Base-by-base conservation (phyloP, 2,888 invertebrate species). In the Biston betularia region DNA sequence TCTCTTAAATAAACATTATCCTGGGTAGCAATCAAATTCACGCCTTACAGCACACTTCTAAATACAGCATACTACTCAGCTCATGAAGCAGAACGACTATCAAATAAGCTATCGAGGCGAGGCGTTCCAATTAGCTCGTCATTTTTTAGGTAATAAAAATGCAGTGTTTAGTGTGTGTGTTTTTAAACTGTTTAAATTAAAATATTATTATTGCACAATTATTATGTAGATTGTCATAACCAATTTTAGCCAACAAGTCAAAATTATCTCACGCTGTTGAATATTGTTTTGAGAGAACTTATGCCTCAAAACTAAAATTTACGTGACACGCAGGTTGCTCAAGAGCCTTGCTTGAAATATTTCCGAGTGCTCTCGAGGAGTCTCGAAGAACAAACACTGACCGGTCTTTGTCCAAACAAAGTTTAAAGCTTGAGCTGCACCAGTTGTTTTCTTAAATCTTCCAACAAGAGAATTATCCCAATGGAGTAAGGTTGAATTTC, bases 401-500 rank as follows among this genome's bases (percentile, higher is more conserved):
- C 92, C 92, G 92, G 91, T 92, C 83, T 84, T 86, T 90, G 85
- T 83, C 78, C 87, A 92, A 91, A 93, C 87, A 93, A 67, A 60
- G 81, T 84, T 84, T 38, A 40, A 24, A 35, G 49, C 48, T 40
- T 42, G 49, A n/a, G 40, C 42, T 58, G 24, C 48, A 38, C 33
- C 34, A 38, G 24, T 58, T 40, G 58, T 33, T 58, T 40, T 40
- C 35, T 58, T 49, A 33, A 49, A 48, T n/a, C 33, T 58, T 58
- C 38, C 49, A 12, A n/a, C 40, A 42, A 42, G 24, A 24, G 40
- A 24, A 24, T 42, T 58, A 49, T 49, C 8, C 1, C 58, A 12
- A 40, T 9, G 49, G n/a, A 12, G 9, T 49, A 42, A 58, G 49
- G 48, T 58, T 58, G 40, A 45, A 45, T 45, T 35, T 56, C 0